These are phyloP conservation scores for Trypoxylus dichotomus DNA, from an alignment of 1,140 invertebrate species.

Conservation along the genomic window DNA sequence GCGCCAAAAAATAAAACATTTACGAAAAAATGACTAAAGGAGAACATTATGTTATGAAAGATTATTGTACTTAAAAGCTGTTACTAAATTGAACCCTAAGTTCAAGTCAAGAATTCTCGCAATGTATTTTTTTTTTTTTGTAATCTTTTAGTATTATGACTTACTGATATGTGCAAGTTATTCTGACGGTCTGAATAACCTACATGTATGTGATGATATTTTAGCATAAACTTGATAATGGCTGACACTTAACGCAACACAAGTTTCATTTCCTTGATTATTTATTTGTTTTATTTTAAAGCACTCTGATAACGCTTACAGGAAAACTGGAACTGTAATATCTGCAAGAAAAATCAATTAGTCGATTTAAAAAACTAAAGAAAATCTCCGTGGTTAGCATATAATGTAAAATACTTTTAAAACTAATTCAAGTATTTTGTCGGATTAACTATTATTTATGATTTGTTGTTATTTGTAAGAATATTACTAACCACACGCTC, in stretches of 20 bases:
- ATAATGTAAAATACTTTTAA: background rate
- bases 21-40: conserved; percentile 49
- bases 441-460: conserved; percentile 15
- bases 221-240: background rate
- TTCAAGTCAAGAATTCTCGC: conserved; percentile 12
- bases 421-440: background rate
- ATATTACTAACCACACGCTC: background rate
- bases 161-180: background rate
- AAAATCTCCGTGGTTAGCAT: background rate
- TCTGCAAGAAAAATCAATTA: no score
- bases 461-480: conserved; percentile 1
- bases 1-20: conserved; percentile 49
- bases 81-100: background rate
- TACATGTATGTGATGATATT: background rate
- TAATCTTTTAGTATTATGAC: background rate
- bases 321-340: no score
- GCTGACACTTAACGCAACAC: no score
- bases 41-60: conserved; percentile 47
- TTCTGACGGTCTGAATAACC: background rate
- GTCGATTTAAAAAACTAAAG: no score
- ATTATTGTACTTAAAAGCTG: conserved; percentile 12
- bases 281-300: no score
- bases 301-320: no score
- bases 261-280: no score
- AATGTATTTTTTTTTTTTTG: background rate